Conservation (phyloP, 2,888 invertebrate species). For the Ophion obscuratus region DNA sequence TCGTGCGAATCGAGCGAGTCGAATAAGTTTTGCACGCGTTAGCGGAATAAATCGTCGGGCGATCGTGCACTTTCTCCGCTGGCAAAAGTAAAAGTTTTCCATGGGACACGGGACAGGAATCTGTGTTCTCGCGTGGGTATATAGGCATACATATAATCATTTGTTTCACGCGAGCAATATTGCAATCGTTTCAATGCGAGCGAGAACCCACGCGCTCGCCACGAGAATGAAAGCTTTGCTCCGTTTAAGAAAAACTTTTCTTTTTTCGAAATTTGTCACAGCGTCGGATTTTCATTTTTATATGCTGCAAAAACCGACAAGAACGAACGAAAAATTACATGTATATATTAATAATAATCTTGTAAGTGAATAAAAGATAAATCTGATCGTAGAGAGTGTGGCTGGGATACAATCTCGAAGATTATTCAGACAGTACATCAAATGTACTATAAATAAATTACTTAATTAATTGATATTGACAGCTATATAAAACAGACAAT, state of each 20-base stretch:
- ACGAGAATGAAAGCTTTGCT: neutral
- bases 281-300: neutral
- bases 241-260: neutral
- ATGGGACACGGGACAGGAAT: conserved; percentile 24
- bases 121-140: conserved; percentile 30
- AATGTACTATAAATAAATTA: too few species aligned
- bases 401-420: neutral
- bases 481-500: too few species aligned
- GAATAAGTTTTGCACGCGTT: conserved; percentile 49
- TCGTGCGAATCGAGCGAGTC: conserved; percentile 19
- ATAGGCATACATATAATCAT: neutral
- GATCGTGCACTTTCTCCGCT: conserved; percentile 78
- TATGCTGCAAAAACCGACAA: neutral
- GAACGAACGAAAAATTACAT: neutral
- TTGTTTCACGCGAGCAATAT: conserved; percentile 28
- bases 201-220: neutral
- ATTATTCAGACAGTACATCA: neutral
- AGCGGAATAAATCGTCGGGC: conserved; percentile 68
- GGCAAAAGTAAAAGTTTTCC: conserved; percentile 80
- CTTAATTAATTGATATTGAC: too few species aligned
- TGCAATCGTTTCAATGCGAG: conserved; percentile 16
- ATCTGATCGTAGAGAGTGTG: neutral
- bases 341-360: neutral
- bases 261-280: neutral
- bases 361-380: neutral